These are phyloP conservation scores for Darevskia mixta DNA, from an alignment of 2,797 vertebrate species.

Conservation along the genomic window DNA sequence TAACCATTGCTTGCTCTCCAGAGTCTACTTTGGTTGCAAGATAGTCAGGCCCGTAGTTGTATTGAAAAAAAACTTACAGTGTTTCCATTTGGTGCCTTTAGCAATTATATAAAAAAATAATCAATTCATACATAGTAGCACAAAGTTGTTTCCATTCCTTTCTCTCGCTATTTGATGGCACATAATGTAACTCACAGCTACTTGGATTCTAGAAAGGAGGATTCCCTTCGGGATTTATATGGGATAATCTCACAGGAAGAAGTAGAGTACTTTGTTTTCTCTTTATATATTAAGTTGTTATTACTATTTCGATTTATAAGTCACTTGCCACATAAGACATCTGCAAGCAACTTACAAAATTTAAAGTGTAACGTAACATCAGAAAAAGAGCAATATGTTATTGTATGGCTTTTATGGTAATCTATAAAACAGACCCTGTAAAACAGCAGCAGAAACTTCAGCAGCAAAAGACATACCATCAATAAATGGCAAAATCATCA, in stretches of 20 bases:
- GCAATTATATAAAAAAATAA: neutral
- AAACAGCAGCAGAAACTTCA: too few relatives aligned
- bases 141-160: neutral
- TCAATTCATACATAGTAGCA: neutral
- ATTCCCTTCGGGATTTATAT: neutral
- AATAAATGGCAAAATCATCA: too few relatives aligned
- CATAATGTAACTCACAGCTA: neutral
- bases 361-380: too few relatives aligned
- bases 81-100: conserved; percentile 11
- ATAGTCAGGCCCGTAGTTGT: neutral
- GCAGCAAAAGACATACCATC: too few relatives aligned
- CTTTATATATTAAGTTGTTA: neutral
- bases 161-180: neutral
- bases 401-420: too few relatives aligned
- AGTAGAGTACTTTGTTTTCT: neutral
- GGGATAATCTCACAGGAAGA: fast-evolving
- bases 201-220: neutral
- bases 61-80: neutral
- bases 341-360: too few relatives aligned
- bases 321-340: too few relatives aligned
- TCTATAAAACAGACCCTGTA: too few relatives aligned
- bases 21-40: neutral
- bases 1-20: neutral
- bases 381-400: too few relatives aligned
- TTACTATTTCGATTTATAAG: too few relatives aligned